Conservation (phyloP, 2,113 vertebrate species). For the Cyrtonyx montezumae region DNA sequence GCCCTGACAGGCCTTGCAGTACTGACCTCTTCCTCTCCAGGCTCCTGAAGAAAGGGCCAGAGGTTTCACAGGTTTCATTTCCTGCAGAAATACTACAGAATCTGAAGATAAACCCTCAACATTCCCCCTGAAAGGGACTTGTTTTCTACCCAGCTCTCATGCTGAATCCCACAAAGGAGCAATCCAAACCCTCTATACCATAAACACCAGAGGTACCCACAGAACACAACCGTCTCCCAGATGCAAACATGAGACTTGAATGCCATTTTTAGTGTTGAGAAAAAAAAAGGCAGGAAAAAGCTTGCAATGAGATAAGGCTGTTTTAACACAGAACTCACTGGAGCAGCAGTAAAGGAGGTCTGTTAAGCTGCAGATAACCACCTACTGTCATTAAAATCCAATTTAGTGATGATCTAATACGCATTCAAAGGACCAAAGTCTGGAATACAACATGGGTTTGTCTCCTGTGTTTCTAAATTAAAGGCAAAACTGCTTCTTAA, state of each 20-base stretch:
- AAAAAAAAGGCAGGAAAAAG: not conserved
- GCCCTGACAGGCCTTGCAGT: not conserved
- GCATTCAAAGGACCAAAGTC: not conserved
- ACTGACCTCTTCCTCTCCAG: not conserved
- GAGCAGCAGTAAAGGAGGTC: not conserved
- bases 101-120: not conserved
- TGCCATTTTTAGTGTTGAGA: not conserved
- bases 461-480: not conserved
- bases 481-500: not conserved
- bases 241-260: not conserved
- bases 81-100: not conserved
- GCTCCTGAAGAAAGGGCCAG: not conserved
- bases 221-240: not conserved
- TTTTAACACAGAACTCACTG: not conserved
- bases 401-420: not conserved
- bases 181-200: not conserved
- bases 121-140: fast-evolving
- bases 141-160: not conserved
- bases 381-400: not conserved
- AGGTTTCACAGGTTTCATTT: not conserved
- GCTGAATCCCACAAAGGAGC: not conserved
- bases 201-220: not conserved
- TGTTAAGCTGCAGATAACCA: not conserved
- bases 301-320: not conserved
- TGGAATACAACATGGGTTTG: not conserved